Conservation (phyloP, 2,888 invertebrate species). For the Leucoptera coffeella region DNA sequence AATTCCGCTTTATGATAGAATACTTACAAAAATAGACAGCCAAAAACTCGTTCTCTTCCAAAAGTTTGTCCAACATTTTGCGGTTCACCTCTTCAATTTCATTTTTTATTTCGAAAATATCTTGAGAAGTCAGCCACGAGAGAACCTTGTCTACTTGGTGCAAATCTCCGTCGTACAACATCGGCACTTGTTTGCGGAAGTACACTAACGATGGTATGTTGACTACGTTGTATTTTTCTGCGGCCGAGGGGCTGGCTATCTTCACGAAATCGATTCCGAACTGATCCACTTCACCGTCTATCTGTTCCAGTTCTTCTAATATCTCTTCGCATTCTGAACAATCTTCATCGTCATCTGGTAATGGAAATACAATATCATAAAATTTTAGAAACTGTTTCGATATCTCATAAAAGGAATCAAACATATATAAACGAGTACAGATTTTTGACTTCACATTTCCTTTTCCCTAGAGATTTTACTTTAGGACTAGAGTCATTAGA, state of each 20-base stretch:
- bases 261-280: constrained; percentile 94
- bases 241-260: constrained; percentile 76
- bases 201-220: constrained; percentile 83
- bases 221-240: constrained; percentile 74
- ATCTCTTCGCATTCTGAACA: constrained; percentile 90
- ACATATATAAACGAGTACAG: too few species aligned
- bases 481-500: too few species aligned
- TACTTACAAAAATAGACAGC: constrained; percentile 93
- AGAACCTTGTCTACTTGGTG: constrained; percentile 80
- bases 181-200: constrained; percentile 75
- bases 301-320: constrained; percentile 83
- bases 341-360: constrained; percentile 70
- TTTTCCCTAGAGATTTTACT: too few species aligned
- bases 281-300: constrained; percentile 90
- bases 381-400: background rate
- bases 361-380: background rate
- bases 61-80: constrained; percentile 90
- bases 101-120: constrained; percentile 91
- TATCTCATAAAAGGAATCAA: too few species aligned
- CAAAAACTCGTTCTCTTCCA: constrained; percentile 92
- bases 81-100: constrained; percentile 96
- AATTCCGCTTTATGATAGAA: background rate
- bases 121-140: constrained; percentile 88
- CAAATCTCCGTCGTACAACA: constrained; percentile 85
- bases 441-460: too few species aligned